phyloP scores from a whole-genome alignment of 2,797 vertebrate species.

The Cynodonichthys magdalenae region DNA sequence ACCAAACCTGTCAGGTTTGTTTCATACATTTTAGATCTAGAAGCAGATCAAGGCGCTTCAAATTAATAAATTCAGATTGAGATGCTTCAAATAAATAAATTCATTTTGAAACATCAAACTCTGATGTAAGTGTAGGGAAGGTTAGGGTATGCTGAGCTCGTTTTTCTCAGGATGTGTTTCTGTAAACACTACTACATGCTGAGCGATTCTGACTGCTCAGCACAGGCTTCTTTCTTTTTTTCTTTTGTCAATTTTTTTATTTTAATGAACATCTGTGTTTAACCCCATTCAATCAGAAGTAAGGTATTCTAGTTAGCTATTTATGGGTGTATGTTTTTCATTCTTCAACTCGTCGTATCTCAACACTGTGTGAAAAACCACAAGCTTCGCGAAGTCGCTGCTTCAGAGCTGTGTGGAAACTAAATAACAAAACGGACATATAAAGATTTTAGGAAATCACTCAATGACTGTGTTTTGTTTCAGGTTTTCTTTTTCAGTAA shows the following conservation, averaged over 20 bases:
- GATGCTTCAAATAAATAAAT: constrained; percentile 17
- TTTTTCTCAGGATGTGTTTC: constrained; percentile 58
- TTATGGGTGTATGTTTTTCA: constrained; percentile 1
- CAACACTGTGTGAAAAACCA: constrained; percentile 25
- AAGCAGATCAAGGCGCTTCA: constrained; percentile 18
- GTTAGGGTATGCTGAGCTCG: constrained; percentile 42
- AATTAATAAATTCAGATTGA: constrained; percentile 11
- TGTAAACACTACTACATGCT: constrained; percentile 40
- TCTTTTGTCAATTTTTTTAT: constrained; percentile 5
- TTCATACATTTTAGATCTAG: not conserved
- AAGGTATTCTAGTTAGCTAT: constrained; percentile 6
- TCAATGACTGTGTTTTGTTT: constrained; percentile 14
- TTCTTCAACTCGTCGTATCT: constrained; percentile 9
- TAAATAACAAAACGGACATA: constrained; percentile 24
- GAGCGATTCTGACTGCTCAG: constrained; percentile 20
- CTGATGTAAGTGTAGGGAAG: constrained; percentile 23
- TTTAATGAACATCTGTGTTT: constrained; percentile 29
- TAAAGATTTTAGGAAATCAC: constrained; percentile 8
- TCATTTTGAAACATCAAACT: constrained; percentile 13
- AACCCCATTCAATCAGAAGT: constrained; percentile 12
- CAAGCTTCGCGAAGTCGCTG: constrained; percentile 12
- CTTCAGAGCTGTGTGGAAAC: constrained; percentile 24
- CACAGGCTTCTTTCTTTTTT: not conserved
- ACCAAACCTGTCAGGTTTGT: constrained; percentile 9
- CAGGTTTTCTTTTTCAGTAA: constrained; percentile 6